A percentile compares a stretch with the other conserved stretches of the same genome.
Evolutionary conservation across 2,888 invertebrate species (phyloP).

Genomic region (Trachelus iudaicus): DNA sequence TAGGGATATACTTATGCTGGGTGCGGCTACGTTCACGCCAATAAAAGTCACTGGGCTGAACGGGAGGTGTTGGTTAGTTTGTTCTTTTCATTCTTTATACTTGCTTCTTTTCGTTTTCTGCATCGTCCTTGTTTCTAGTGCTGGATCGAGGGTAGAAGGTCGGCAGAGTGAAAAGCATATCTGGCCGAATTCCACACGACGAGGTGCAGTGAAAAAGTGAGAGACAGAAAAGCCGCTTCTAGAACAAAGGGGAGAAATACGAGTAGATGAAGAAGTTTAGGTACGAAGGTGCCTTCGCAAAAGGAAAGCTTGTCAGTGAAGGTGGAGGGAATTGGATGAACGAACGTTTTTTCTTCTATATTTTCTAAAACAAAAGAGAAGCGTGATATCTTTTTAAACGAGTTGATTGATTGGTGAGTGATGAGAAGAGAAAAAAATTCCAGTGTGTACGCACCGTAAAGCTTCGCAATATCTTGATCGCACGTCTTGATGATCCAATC

Average conservation of each 20-base stretch:
- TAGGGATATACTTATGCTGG: neutral
- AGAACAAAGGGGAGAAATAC: constrained; percentile 11
- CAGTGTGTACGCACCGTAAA: neutral
- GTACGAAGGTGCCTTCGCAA: neutral
- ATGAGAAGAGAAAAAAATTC: neutral
- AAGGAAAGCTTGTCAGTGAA: neutral
- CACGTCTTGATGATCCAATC: neutral
- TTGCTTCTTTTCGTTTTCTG: neutral
- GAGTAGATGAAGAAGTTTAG: constrained; percentile 4
- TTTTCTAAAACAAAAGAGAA: neutral
- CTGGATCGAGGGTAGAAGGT: neutral
- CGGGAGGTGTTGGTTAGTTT: neutral
- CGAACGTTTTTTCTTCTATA: neutral
- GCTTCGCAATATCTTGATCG: neutral
- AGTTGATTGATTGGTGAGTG: neutral
- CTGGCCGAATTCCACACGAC: neutral
- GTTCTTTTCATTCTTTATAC: neutral
- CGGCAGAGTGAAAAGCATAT: neutral
- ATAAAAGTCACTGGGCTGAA: neutral
- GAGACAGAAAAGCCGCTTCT: constrained; percentile 10
- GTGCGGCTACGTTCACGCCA: neutral
- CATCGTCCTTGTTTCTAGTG: neutral
- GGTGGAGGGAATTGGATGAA: neutral
- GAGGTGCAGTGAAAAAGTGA: neutral
- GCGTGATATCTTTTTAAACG: neutral